Conservation (phyloP, 2,888 invertebrate genomes). For the Synanthedon andrenaeformis region DNA sequence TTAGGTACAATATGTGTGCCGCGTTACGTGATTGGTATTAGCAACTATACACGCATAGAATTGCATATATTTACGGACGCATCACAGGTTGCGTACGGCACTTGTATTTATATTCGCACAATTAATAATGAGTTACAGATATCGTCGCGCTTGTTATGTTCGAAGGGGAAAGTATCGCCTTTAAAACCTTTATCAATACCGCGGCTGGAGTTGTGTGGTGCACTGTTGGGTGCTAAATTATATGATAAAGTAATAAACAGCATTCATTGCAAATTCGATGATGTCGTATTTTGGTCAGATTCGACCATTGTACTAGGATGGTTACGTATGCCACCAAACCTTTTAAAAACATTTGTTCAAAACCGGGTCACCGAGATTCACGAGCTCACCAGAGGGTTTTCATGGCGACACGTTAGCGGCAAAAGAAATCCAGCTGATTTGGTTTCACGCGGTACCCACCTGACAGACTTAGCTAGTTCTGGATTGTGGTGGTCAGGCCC, state of each 20-base stretch:
- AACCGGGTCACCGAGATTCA: slow-evolving; percentile 10
- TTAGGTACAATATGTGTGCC: slow-evolving; percentile 6
- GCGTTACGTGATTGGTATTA: slow-evolving; percentile 5
- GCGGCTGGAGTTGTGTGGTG: slow-evolving; percentile 17
- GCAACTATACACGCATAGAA: slow-evolving; percentile 2
- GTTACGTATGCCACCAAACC: slow-evolving; percentile 6
- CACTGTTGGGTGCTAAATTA: slow-evolving; percentile 12
- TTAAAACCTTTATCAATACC: slow-evolving; percentile 11
- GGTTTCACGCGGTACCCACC: background rate
- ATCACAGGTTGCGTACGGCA: slow-evolving; percentile 11
- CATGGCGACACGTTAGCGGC: background rate
- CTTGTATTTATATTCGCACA: slow-evolving; percentile 13
- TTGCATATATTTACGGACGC: slow-evolving; percentile 16
- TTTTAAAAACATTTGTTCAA: slow-evolving; percentile 12
- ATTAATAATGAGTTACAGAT: background rate
- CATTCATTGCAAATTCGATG: slow-evolving; percentile 5
- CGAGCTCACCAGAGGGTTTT: background rate
- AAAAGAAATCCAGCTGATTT: slow-evolving; percentile 3
- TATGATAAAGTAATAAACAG: slow-evolving; percentile 9
- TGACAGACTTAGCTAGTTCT: background rate
- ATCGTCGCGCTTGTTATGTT: slow-evolving; percentile 5
- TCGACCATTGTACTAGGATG: slow-evolving; percentile 13
- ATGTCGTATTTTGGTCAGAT: slow-evolving; percentile 14
- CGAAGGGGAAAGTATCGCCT: slow-evolving; percentile 13
- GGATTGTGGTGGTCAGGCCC: slow-evolving; percentile 3